Evolutionary conservation across 1,140 invertebrate genomes (phyloP), one percentile per base, ranked within the genome.

Genomic region (Centruroides vittatus): DNA sequence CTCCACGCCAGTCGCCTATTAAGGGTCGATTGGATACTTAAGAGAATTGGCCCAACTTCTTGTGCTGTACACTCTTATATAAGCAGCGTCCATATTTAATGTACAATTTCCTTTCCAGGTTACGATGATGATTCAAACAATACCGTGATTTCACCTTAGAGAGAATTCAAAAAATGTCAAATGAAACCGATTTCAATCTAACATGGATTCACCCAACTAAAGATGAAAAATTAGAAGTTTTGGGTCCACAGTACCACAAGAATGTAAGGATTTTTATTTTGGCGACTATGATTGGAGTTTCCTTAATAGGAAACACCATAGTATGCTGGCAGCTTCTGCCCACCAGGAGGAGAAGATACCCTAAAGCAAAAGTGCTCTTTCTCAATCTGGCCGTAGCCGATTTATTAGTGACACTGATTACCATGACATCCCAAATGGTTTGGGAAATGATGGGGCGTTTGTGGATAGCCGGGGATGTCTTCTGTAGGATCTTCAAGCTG

Each of bases 401-500:
- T 59, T 58, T 73, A 11, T 58, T 71, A 12, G 75, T 76, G 7
- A 68, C 75, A 46, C 65, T 69, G 11, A 61, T 72, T 12, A 71
- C 73, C 23, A 70, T 69, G 47, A 48, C 71, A 0, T 67, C 70
- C 11, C 73, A 76, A 66, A 60, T 75, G 6, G 62, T 75, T 3
- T 75, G 74, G 74, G 75, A 76, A 63, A 67, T 72, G 61, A 61
- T 69, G 53, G 70, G 72, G 54, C 61, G 72, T n/a, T 65, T 69
- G 34, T 76, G 73, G 73, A 41, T 67, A 35, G 71, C 72, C 5
- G 73, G 74, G 6, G 70, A 71, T 51, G 61, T 70, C 48, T 66
- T 71, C 65, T 76, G 75, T 61, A 69, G 70, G 57, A 47, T 73
- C 6, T 59, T 75, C 34, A 76, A 76, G 62, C 73, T 73, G 56